A percentile compares a stretch with the other conserved stretches of the same genome.
phyloP scores from a whole-genome alignment of 1,140 invertebrate species.

The Popillia japonica region DNA sequence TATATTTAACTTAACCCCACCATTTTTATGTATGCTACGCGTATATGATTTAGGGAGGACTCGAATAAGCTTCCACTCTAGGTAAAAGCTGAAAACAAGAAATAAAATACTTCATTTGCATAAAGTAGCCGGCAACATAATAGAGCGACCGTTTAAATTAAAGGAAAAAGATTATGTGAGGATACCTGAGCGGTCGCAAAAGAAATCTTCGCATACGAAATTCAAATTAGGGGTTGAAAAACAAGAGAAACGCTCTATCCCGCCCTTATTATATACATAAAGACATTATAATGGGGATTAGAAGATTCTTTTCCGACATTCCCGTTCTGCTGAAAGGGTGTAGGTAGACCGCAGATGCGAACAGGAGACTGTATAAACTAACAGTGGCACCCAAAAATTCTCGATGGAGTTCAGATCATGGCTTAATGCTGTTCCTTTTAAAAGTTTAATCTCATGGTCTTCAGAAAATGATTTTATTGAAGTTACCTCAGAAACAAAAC shows the following conservation, averaged over 20 bases:
- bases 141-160: background rate
- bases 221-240: background rate
- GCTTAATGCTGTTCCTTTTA: too few relatives aligned
- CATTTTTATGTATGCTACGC: too few relatives aligned
- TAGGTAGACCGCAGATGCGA: background rate
- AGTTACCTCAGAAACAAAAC: too few relatives aligned
- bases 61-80: too few relatives aligned
- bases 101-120: conserved; percentile 22
- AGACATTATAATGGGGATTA: conserved; percentile 27
- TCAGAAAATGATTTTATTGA: too few relatives aligned
- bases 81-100: background rate
- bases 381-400: too few relatives aligned
- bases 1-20: too few relatives aligned
- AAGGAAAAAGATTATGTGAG: conserved; percentile 15
- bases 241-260: background rate
- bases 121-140: conserved; percentile 4
- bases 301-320: conserved; percentile 6
- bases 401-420: too few relatives aligned
- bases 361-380: too few relatives aligned
- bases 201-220: background rate
- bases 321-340: background rate
- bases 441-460: too few relatives aligned
- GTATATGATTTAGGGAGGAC: too few relatives aligned
- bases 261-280: conserved; percentile 20
- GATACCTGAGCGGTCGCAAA: background rate